These are phyloP conservation scores for Corvus cornix DNA, from an alignment of 2,113 vertebrate species.

Conservation along the genomic window DNA sequence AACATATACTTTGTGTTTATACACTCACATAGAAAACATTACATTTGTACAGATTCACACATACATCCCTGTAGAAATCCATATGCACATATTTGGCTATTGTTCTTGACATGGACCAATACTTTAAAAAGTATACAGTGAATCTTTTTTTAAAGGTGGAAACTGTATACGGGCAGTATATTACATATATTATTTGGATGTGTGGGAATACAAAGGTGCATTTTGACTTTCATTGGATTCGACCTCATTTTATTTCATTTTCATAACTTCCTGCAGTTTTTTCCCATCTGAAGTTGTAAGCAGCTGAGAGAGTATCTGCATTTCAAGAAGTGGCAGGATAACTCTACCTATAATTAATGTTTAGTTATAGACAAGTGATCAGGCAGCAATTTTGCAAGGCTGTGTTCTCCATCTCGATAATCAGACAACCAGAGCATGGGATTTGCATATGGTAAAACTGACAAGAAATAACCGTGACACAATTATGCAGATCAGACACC, in stretches of 20 bases:
- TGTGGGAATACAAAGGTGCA: neutral
- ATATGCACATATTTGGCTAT: neutral
- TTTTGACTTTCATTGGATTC: neutral
- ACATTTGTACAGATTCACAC: neutral
- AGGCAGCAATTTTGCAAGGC: neutral
- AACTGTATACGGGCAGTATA: rapidly evolving
- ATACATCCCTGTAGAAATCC: neutral
- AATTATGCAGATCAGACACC: conserved; percentile 30
- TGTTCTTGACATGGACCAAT: neutral
- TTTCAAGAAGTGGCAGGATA: neutral
- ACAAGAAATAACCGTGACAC: neutral
- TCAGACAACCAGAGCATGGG: conserved; percentile 11
- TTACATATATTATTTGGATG: neutral
- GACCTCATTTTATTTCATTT: neutral
- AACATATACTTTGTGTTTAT: neutral
- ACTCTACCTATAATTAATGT: conserved; percentile 7
- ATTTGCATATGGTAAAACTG: conserved; percentile 32
- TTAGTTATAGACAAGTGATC: neutral
- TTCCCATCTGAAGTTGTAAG: neutral
- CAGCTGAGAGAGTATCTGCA: neutral
- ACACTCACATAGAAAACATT: neutral
- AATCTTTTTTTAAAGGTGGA: neutral
- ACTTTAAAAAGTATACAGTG: neutral
- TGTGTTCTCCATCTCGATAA: neutral
- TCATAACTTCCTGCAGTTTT: neutral